A percentile compares a stretch with the other conserved stretches of the same genome.
Evolutionary conservation across 2,797 vertebrate species (phyloP).

Genomic region (Falco columbarius): DNA sequence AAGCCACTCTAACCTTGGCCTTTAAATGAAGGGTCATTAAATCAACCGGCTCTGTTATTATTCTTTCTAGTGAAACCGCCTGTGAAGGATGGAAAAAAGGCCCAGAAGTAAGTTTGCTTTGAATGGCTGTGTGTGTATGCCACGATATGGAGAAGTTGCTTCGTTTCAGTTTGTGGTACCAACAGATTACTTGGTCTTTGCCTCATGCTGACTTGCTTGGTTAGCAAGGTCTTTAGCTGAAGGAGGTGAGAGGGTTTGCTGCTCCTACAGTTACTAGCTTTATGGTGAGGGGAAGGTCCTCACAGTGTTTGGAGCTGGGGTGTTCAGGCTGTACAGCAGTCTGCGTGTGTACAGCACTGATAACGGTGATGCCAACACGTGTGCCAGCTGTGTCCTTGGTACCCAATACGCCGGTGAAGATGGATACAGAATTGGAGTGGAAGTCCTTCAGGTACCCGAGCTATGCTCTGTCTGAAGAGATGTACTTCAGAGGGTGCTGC

Average conservation of each 20-base stretch:
- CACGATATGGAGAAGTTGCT: not conserved
- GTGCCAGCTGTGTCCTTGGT: not conserved
- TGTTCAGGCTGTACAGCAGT: not conserved
- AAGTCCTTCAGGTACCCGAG: not conserved
- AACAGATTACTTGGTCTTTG: not conserved
- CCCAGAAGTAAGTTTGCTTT: not conserved
- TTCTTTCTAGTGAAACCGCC: not conserved
- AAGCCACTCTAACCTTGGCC: not conserved
- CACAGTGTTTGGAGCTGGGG: not conserved
- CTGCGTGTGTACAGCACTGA: accelerated
- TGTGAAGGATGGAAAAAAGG: not conserved
- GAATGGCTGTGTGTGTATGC: not conserved
- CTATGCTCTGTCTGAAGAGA: not conserved
- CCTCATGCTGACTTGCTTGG: not conserved
- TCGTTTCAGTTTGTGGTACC: not conserved
- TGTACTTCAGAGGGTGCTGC: not conserved
- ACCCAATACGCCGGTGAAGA: too few relatives aligned
- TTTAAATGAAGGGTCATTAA: conserved; percentile 34
- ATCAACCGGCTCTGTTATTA: not conserved
- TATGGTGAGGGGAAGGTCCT: not conserved
- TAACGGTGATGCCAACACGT: not conserved
- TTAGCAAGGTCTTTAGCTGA: not conserved
- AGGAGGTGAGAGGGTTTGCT: not conserved
- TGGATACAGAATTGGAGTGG: not conserved
- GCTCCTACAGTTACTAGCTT: not conserved